These are phyloP conservation scores for Paratrypauchen microcephalus DNA, from an alignment of 2,797 vertebrate genomes.

Conservation along the genomic window DNA sequence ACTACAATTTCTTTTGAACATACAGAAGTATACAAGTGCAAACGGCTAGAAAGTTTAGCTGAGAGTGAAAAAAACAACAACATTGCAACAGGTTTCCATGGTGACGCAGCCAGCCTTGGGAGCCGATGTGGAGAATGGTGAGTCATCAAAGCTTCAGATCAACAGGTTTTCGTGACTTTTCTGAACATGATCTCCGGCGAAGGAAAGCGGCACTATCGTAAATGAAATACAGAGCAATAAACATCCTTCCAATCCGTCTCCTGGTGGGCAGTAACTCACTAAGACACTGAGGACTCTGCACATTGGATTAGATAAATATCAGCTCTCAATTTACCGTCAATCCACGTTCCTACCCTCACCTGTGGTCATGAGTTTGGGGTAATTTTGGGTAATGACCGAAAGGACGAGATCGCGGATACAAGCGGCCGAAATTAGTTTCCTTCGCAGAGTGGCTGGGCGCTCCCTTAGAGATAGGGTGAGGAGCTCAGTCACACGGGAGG, in stretches of 20 bases:
- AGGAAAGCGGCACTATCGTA: not conserved
- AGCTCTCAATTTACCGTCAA: too few species aligned
- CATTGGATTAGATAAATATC: too few species aligned
- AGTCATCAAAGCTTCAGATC: slow-evolving; percentile 2
- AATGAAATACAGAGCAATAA: not conserved
- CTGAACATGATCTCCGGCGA: not conserved
- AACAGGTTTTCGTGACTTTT: not conserved
- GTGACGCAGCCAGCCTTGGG: not conserved
- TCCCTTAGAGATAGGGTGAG: too few species aligned
- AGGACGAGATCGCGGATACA: too few species aligned
- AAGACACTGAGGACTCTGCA: not conserved
- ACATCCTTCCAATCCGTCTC: not conserved
- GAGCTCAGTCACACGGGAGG: too few species aligned
- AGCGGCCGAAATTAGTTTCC: too few species aligned
- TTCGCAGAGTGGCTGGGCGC: too few species aligned
- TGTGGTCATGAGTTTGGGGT: too few species aligned
- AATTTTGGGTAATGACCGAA: too few species aligned
- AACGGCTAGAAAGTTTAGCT: not conserved
- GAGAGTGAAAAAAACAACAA: not conserved
- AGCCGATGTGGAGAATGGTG: not conserved
- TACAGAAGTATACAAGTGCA: not conserved
- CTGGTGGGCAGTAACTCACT: not conserved
- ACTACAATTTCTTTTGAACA: not conserved
- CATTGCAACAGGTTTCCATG: not conserved
- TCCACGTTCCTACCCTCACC: too few species aligned